phyloP scores from a whole-genome alignment of 2,797 vertebrate species.

The Nyctalus aviator region DNA sequence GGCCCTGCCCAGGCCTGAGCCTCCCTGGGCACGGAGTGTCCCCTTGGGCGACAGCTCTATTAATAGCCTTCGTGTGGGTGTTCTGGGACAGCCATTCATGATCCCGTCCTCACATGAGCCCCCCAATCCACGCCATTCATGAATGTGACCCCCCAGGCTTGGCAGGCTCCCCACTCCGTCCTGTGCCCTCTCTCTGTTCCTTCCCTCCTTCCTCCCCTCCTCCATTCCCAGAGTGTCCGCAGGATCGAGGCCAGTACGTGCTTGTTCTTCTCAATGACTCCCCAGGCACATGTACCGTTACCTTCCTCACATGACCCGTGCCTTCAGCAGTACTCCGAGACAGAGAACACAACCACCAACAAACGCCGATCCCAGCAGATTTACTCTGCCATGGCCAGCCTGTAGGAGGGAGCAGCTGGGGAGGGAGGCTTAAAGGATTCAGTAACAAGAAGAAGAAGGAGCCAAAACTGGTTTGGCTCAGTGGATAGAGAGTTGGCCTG shows the following conservation, averaged over 20 bases:
- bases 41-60: conserved; percentile 47
- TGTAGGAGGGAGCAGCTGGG: background rate
- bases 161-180: background rate
- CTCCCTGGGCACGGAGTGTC: conserved; percentile 53
- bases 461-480: no score
- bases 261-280: background rate
- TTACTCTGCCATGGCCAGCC: background rate
- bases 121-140: background rate
- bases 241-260: background rate
- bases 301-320: no score
- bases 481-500: no score
- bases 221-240: background rate
- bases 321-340: background rate
- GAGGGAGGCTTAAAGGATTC: background rate
- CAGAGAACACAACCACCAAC: background rate
- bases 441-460: background rate
- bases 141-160: background rate
- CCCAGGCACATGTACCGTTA: no score
- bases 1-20: background rate
- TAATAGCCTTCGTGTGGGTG: conserved; percentile 49
- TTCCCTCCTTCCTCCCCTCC: background rate
- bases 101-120: background rate
- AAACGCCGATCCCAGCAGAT: background rate
- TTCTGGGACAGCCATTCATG: conserved; percentile 17
- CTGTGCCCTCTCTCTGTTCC: background rate